phyloP scores from a whole-genome alignment of 2,797 vertebrate species.

The Sphenopsis melanotis region DNA sequence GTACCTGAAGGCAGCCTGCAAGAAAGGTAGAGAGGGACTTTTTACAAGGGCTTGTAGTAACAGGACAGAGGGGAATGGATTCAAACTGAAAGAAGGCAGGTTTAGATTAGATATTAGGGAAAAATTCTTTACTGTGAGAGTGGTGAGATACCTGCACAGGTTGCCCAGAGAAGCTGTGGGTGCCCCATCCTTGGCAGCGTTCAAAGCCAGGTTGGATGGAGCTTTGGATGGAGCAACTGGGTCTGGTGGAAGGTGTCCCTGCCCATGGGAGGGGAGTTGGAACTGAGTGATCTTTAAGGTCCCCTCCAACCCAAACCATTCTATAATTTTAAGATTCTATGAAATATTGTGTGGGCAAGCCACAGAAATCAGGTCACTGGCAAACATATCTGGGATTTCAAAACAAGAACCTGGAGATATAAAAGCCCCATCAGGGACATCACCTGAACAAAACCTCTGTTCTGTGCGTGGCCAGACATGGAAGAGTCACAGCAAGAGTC shows the following conservation, averaged over 20 bases:
- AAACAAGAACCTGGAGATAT: not conserved
- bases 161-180: not conserved
- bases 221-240: not conserved
- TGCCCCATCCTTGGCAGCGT: not conserved
- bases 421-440: not conserved
- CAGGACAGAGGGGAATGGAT: not conserved
- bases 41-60: no score
- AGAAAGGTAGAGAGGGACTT: not conserved
- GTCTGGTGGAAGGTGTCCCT: not conserved
- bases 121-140: not conserved
- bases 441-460: not conserved
- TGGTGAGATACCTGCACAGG: not conserved
- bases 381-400: not conserved
- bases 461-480: not conserved
- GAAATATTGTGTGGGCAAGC: not conserved
- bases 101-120: not conserved
- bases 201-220: not conserved
- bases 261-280: accelerated
- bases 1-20: not conserved
- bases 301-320: not conserved
- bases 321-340: not conserved
- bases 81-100: not conserved
- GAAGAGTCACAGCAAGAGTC: not conserved
- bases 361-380: not conserved
- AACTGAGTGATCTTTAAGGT: not conserved